Conservation (phyloP, 2,888 invertebrate genomes). For the Xanthostigma xanthostigma region DNA sequence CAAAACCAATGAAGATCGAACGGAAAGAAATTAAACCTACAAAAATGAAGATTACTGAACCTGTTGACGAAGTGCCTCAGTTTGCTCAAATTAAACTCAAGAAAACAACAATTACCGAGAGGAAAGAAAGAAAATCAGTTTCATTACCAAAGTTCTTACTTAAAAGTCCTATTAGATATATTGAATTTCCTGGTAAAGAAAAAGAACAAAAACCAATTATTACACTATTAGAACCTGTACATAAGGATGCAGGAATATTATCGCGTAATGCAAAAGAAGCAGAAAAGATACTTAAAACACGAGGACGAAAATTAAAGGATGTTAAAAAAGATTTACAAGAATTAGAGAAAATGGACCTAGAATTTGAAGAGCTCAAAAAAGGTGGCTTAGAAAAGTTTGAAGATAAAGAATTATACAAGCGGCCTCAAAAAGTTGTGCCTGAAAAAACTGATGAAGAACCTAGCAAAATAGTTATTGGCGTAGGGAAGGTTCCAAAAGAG, state of each 20-base stretch:
- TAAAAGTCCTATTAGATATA: constrained; percentile 51
- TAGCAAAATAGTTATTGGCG: constrained; percentile 19
- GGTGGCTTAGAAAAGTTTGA: constrained; percentile 21
- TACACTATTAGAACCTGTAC: constrained; percentile 23
- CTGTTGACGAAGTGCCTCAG: constrained; percentile 36
- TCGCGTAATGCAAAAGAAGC: constrained; percentile 35
- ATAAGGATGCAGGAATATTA: constrained; percentile 27
- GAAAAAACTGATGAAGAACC: constrained; percentile 7
- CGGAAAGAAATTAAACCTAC: constrained; percentile 41
- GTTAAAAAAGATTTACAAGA: constrained; percentile 25
- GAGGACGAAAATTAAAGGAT: constrained; percentile 25
- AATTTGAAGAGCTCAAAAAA: constrained; percentile 28
- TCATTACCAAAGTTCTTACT: constrained; percentile 49
- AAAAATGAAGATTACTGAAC: constrained; percentile 43
- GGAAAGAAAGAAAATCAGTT: constrained; percentile 19
- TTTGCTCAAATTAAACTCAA: constrained; percentile 52
- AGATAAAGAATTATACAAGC: constrained; percentile 21
- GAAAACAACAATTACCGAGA: constrained; percentile 21
- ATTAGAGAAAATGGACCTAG: constrained; percentile 30
- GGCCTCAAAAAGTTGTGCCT: constrained; percentile 15
- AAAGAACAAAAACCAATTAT: constrained; percentile 22
- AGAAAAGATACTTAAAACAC: constrained; percentile 23
- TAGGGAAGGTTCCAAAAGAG: constrained; percentile 19
- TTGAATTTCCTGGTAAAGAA: constrained; percentile 27
- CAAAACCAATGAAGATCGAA: constrained; percentile 41